These are phyloP conservation scores for Mactromeris polynyma DNA, from an alignment of 2,888 invertebrate species.

Conservation along the genomic window DNA sequence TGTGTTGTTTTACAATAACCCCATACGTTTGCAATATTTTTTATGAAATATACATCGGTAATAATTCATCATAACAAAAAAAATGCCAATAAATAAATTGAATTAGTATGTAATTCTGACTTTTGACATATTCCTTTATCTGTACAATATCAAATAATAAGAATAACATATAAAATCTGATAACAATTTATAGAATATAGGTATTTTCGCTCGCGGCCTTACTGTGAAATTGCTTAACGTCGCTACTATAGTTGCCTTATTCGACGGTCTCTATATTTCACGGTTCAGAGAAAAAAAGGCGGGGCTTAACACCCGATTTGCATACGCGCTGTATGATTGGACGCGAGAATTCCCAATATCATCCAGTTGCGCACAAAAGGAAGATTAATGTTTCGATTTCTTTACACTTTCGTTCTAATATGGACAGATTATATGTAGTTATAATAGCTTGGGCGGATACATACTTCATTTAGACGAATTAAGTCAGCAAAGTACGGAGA, in stretches of 20 bases:
- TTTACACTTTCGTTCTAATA: constrained; percentile 56
- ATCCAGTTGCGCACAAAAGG: constrained; percentile 60
- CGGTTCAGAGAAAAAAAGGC: constrained; percentile 43
- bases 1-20: constrained; percentile 20
- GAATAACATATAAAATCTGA: constrained; percentile 67
- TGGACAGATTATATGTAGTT: constrained; percentile 59
- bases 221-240: constrained; percentile 21
- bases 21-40: constrained; percentile 44
- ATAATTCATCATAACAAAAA: constrained; percentile 35
- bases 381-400: constrained; percentile 63
- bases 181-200: constrained; percentile 51
- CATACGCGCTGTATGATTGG: constrained; percentile 56
- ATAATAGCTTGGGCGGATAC: constrained; percentile 67
- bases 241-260: constrained; percentile 6
- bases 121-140: constrained; percentile 68
- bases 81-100: constrained; percentile 61
- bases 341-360: constrained; percentile 35
- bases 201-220: constrained; percentile 45
- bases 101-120: constrained; percentile 67
- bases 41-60: constrained; percentile 33
- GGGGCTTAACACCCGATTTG: constrained; percentile 50
- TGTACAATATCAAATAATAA: constrained; percentile 61
- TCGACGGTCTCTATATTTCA: constrained; percentile 8
- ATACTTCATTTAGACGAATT: constrained; percentile 62
- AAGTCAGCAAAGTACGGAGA: constrained; percentile 53